A percentile compares a stretch with the other conserved stretches of the same genome.
Conservation (phyloP, 2,888 invertebrate species). For the Lobophora halterata region DNA sequence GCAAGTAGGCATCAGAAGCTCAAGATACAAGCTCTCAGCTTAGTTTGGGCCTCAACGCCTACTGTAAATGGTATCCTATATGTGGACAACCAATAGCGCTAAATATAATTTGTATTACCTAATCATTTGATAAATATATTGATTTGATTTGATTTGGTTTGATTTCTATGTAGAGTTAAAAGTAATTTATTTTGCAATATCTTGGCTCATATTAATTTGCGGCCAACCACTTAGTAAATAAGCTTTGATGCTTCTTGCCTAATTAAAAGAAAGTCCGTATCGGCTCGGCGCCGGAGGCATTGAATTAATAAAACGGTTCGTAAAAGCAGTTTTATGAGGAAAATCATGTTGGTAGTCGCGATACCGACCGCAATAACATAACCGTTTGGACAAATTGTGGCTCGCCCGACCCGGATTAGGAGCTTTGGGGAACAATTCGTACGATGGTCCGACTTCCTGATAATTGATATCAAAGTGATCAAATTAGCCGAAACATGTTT, state of each 20-base stretch:
- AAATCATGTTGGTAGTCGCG: constrained; percentile 60
- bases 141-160: too few relatives aligned
- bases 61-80: too few relatives aligned
- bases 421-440: constrained; percentile 73
- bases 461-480: constrained; percentile 75
- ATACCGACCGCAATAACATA: constrained; percentile 77
- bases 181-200: too few relatives aligned
- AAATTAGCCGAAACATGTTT: constrained; percentile 62
- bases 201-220: constrained; percentile 1
- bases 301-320: constrained; percentile 47
- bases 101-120: too few relatives aligned
- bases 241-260: constrained; percentile 14
- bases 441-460: constrained; percentile 59
- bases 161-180: too few relatives aligned
- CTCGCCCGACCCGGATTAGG: constrained; percentile 69
- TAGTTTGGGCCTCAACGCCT: too few relatives aligned
- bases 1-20: too few relatives aligned
- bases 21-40: too few relatives aligned
- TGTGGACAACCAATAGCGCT: too few relatives aligned
- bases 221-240: constrained; percentile 4
- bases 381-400: constrained; percentile 78
- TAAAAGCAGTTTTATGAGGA: constrained; percentile 58
- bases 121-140: too few relatives aligned
- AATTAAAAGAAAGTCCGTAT: constrained; percentile 18
- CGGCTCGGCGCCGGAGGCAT: constrained; percentile 16